Evolutionary conservation across 2,113 vertebrate genomes (phyloP), one percentile per base, ranked within the genome.

Genomic region (Apaloderma vittatum): DNA sequence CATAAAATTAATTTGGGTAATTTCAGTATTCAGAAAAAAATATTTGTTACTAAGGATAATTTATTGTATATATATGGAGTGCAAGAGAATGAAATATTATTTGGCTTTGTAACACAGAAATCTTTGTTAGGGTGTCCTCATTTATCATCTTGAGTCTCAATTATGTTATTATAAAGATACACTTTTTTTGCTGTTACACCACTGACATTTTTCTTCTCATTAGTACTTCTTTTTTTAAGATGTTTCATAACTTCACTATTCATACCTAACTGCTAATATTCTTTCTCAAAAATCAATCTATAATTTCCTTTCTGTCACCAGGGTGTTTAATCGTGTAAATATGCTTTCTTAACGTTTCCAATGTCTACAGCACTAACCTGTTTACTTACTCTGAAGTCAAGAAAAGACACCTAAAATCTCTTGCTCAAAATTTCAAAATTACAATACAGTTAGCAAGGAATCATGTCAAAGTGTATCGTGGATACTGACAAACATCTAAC

Each of bases 271-370:
- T 55, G 57, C 45, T 94, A 97, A 96, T 91, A 65, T 32, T 96
- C 43, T 74, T 95, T 96, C 17, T n/a, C 88, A 95, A 97, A 93
- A 98, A 94, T 97, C 84, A 91, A 80, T 98, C 85, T 52, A 51
- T 95, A 95, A 97, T 97, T 96, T 97, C 32, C 68, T 93, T 91
- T 11, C 63, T 96, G 92, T 96, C 79, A 88, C 61, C 92, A 86
- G 62, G 78, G 58, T 94, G 27, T 94, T 97, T 97, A 97, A 96
- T 97, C 90, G 96, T 94, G 52, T 54, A 86, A 59, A 80, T 16
- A 32, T 61, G 13, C 93, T 79, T 94, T 54, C n/a, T 92, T 94
- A 84, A 73, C 27, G 74, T 79, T 90, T 96, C 23, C 26, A 6
- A 17, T 54, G 8, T 77, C 91, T 65, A 32, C 54, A 74, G 29